These are phyloP conservation scores for Polymixis lichenea DNA, from an alignment of 2,888 invertebrate species.

Conservation along the genomic window DNA sequence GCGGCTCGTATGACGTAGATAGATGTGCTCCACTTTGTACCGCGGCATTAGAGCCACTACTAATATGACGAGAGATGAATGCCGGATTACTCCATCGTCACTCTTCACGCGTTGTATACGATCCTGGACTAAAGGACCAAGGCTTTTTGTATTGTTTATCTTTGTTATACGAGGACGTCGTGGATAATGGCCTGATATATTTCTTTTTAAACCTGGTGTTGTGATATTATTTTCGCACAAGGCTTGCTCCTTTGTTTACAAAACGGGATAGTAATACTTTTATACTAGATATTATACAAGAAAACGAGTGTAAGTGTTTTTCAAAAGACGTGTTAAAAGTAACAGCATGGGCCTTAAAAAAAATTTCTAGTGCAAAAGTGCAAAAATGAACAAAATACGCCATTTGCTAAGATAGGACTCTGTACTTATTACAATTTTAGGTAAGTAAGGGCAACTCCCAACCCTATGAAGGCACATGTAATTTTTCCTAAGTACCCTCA, in stretches of 20 bases:
- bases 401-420: background rate
- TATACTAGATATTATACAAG: background rate
- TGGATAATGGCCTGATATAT: conserved; percentile 33
- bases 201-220: conserved; percentile 41
- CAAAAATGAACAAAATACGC: background rate
- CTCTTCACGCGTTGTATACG: conserved; percentile 68
- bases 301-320: background rate
- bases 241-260: background rate
- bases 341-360: too few relatives aligned
- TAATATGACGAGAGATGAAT: conserved; percentile 87
- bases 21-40: conserved; percentile 81
- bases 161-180: conserved; percentile 35
- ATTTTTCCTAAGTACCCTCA: conserved; percentile 51
- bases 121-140: conserved; percentile 45
- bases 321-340: background rate
- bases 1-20: conserved; percentile 70
- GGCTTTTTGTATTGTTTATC: conserved; percentile 59
- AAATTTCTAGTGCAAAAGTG: background rate
- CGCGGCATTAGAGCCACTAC: conserved; percentile 77
- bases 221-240: background rate
- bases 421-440: conserved; percentile 10
- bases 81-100: conserved; percentile 78
- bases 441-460: conserved; percentile 7
- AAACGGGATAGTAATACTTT: background rate
- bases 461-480: conserved; percentile 28